These are phyloP conservation scores for Lophura swinhoii DNA, from an alignment of 2,797 vertebrate genomes.

Conservation along the genomic window DNA sequence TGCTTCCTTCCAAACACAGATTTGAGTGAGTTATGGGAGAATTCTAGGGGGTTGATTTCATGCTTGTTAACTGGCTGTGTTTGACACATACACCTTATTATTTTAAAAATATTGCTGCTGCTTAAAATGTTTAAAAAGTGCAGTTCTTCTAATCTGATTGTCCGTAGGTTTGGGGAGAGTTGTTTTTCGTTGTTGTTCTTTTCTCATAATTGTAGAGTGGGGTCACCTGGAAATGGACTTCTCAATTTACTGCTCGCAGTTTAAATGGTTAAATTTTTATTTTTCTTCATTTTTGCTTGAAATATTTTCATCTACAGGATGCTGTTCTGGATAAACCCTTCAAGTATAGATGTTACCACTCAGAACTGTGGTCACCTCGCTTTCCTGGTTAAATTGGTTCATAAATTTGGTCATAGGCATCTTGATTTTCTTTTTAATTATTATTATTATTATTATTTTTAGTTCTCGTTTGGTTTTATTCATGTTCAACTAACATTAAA, in stretches of 20 bases:
- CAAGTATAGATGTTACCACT: neutral
- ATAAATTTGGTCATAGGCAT: neutral
- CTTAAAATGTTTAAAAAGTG: neutral
- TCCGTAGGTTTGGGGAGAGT: too few relatives aligned
- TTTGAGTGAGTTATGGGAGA: neutral
- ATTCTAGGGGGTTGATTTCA: neutral
- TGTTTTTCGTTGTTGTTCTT: neutral
- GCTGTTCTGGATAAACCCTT: neutral
- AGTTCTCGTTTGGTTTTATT: neutral
- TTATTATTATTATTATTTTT: neutral
- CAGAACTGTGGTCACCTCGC: neutral
- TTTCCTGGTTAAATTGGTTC: neutral
- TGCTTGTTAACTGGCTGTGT: neutral
- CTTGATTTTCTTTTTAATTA: neutral
- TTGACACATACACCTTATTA: neutral
- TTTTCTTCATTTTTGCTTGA: neutral
- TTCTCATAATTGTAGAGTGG: neutral
- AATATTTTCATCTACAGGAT: neutral
- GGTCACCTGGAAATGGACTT: neutral
- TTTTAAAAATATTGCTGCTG: neutral
- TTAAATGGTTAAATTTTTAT: neutral
- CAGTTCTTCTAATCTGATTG: neutral
- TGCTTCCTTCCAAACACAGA: neutral
- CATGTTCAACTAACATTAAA: neutral
- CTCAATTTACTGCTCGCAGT: neutral